Evolutionary conservation across 1,140 invertebrate species (phyloP).

Genomic region (Pristionchus pacificus): DNA sequence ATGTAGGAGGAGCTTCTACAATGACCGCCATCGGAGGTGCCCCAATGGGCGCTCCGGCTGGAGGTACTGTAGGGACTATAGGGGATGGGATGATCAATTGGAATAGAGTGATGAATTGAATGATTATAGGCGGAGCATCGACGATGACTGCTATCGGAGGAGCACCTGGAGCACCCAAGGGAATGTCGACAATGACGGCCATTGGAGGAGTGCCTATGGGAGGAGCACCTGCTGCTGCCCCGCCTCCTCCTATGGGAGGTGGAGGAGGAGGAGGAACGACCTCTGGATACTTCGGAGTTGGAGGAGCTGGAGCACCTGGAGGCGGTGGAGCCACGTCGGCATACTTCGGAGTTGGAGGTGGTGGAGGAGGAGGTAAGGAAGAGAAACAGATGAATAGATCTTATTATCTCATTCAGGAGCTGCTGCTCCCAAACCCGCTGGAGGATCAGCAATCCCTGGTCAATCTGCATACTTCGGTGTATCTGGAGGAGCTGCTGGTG

Average conservation of each 20-base stretch:
- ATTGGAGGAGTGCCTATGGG: slow-evolving; percentile 1
- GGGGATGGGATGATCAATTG: too few relatives aligned
- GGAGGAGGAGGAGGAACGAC: slow-evolving; percentile 16
- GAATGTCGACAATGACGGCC: not conserved
- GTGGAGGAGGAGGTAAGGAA: slow-evolving; percentile 14
- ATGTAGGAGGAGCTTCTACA: not conserved
- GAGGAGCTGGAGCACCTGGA: not conserved
- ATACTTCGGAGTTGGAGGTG: slow-evolving; percentile 18
- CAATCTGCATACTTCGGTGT: slow-evolving; percentile 18
- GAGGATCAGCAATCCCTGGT: slow-evolving; percentile 8
- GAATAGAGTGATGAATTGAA: too few relatives aligned
- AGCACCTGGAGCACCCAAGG: slow-evolving; percentile 1
- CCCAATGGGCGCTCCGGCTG: slow-evolving; percentile 7
- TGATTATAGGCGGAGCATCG: slow-evolving; percentile 2
- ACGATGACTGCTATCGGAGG: slow-evolving; percentile 21
- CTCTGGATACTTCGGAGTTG: slow-evolving; percentile 17
- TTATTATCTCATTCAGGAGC: too few relatives aligned
- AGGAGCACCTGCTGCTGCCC: slow-evolving; percentile 5
- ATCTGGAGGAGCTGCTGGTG: slow-evolving; percentile 9
- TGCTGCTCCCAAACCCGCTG: too few relatives aligned
- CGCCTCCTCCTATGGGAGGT: slow-evolving; percentile 6
- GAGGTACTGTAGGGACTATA: slow-evolving; percentile 2
- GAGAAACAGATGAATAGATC: too few relatives aligned
- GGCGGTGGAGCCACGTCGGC: slow-evolving; percentile 17
- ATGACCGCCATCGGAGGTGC: slow-evolving; percentile 23